These are phyloP conservation scores for Microplitis mediator DNA, from an alignment of 1,140 invertebrate genomes.

Conservation along the genomic window DNA sequence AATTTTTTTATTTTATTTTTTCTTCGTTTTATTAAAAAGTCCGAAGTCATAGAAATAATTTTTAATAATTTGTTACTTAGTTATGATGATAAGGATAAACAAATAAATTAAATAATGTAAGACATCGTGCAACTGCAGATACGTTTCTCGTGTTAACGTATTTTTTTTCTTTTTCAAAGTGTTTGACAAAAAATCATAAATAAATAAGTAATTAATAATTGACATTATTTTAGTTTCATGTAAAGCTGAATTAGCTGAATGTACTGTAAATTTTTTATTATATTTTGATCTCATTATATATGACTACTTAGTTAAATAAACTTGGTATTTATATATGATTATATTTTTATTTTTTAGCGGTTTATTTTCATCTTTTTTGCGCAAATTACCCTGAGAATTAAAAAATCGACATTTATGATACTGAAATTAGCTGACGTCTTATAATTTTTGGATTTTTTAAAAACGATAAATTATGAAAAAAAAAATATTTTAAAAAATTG, in stretches of 20 bases:
- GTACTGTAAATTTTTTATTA: conserved; percentile 35
- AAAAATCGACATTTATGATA: too few species aligned
- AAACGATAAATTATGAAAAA: too few species aligned
- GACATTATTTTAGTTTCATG: conserved; percentile 27
- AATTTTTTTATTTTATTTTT: conserved; percentile 21
- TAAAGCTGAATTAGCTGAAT: conserved; percentile 27
- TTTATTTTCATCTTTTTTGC: conserved; percentile 16
- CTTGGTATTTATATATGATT: conserved; percentile 31
- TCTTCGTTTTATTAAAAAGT: conserved; percentile 12
- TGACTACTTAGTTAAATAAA: conserved; percentile 35
- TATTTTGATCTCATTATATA: conserved; percentile 34
- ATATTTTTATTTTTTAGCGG: conserved; percentile 10
- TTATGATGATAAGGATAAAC: conserved; percentile 17
- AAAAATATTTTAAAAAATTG: too few species aligned
- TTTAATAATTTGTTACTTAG: conserved; percentile 32
- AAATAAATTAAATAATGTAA: conserved; percentile 18
- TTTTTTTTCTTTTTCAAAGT: conserved; percentile 22
- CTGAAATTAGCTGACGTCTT: too few species aligned
- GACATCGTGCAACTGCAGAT: conserved; percentile 27
- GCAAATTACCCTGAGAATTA: not conserved
- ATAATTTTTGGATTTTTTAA: too few species aligned
- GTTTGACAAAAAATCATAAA: conserved; percentile 15
- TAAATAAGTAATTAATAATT: not conserved
- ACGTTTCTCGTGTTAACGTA: conserved; percentile 23
- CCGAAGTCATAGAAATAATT: conserved; percentile 16